A percentile compares a stretch with the other conserved stretches of the same genome.
phyloP scores from a whole-genome alignment of 2,797 vertebrate genomes.

The Phoeniculus purpureus region DNA sequence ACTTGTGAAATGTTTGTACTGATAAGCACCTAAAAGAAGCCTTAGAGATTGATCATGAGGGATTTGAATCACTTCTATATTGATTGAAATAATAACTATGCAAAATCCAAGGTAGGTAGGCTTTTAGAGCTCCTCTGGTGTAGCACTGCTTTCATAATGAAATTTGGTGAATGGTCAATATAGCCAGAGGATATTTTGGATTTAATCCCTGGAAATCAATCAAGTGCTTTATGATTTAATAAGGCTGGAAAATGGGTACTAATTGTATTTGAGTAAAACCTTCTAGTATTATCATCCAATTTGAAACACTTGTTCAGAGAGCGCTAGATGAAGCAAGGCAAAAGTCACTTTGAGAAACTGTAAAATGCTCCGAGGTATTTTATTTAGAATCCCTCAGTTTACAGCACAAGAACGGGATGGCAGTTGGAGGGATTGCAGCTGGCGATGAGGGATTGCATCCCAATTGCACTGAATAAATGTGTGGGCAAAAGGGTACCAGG shows the following conservation, averaged over 20 bases:
- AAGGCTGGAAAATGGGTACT: slow-evolving; percentile 42
- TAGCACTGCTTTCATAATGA: slow-evolving; percentile 31
- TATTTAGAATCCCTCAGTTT: slow-evolving; percentile 46
- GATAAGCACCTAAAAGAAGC: slow-evolving; percentile 21
- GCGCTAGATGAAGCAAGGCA: slow-evolving; percentile 17
- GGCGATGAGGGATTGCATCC: background rate
- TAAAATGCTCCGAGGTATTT: slow-evolving; percentile 25
- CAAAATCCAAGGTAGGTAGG: slow-evolving; percentile 25
- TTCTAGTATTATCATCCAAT: slow-evolving; percentile 44
- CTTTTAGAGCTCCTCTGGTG: slow-evolving; percentile 31
- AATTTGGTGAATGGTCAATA: slow-evolving; percentile 65
- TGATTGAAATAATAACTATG: slow-evolving; percentile 38
- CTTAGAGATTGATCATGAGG: slow-evolving; percentile 4
- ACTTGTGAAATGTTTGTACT: slow-evolving; percentile 20
- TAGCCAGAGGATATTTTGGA: slow-evolving; percentile 61
- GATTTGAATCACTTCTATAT: slow-evolving; percentile 39
- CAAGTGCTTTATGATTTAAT: slow-evolving; percentile 67
- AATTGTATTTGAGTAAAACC: slow-evolving; percentile 46
- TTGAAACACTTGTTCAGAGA: slow-evolving; percentile 64
- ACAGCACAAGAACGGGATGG: background rate
- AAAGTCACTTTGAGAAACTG: slow-evolving; percentile 53
- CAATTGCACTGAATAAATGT: background rate
- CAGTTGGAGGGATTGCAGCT: background rate
- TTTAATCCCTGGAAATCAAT: slow-evolving; percentile 50
- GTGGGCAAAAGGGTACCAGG: background rate